These are phyloP conservation scores for Megalops atlanticus DNA, from an alignment of 2,113 vertebrate species.

Conservation along the genomic window DNA sequence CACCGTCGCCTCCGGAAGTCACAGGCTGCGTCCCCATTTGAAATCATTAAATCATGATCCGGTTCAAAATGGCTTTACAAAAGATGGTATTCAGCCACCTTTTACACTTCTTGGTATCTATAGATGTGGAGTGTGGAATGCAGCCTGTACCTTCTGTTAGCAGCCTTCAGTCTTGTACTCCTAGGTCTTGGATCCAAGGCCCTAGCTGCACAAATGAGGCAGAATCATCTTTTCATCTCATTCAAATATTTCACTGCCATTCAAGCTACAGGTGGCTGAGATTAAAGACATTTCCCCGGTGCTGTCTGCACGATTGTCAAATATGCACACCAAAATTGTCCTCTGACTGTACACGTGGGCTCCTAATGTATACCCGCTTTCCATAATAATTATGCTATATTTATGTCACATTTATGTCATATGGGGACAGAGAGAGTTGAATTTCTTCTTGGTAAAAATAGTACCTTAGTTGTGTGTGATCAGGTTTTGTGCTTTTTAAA, in stretches of 20 bases:
- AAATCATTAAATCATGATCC: neutral
- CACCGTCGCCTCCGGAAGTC: neutral
- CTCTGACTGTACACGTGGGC: neutral
- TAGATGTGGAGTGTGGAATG: neutral
- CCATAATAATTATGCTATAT: neutral
- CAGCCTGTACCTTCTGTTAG: neutral
- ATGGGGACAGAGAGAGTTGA: neutral
- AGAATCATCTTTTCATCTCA: too few relatives aligned
- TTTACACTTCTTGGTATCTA: neutral
- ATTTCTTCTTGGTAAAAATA: conserved; percentile 9
- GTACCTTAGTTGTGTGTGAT: conserved; percentile 6
- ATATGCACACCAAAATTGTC: conserved; percentile 53
- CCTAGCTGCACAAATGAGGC: too few relatives aligned
- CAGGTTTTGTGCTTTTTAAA: conserved; percentile 1
- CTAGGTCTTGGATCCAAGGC: too few relatives aligned
- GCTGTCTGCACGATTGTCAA: conserved; percentile 74
- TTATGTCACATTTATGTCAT: neutral
- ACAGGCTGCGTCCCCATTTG: neutral
- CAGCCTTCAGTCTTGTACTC: too few relatives aligned
- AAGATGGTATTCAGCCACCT: neutral
- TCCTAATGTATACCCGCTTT: neutral
- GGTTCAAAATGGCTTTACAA: neutral
- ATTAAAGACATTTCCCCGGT: conserved; percentile 30
- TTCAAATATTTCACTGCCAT: neutral
- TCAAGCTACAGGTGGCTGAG: neutral